Base-by-base conservation (phyloP, 1,140 invertebrate species). In the Araneus ventricosus region DNA sequence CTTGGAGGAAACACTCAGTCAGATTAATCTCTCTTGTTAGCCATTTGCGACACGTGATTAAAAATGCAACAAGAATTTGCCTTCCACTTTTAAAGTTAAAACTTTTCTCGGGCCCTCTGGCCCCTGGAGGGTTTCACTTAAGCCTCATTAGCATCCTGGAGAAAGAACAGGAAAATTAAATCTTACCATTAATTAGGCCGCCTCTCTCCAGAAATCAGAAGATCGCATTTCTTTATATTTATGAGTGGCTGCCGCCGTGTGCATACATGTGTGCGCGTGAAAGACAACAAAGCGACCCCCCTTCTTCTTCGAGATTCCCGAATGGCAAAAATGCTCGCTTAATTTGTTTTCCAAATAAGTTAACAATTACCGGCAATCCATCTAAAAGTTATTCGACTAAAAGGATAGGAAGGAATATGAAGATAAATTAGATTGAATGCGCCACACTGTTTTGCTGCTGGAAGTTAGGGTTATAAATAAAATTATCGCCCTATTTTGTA, bases 1-100 rank as follows among this genome's bases (percentile, higher is more conserved):
- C 82, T 34, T 41, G 41, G 61, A 86, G 90, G 59, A 17, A 27
- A 52, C 90, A 59, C 30, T 82, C 88, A 90, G 88, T 75, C 75
- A 86, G 90, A 92, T 92, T 92, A 92, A 92, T 92, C 90, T 92
- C 90, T 92, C 90, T 86, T 92, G 90, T 92, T 92, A 86, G 90
- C 90, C 80, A 92, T 92, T 92, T 92, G 90, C 79, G 90, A 92
- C 90, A 92, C 61, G 82, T 86, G 90, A 92, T 92, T 92, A 92
- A 92, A 92, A 92, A 92, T 92, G 90, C 90, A 92, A 92, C 90
- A 92, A 86, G 80, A 45, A 75, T 90, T 75, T 22, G 20, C 30
- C 63, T 91, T 41, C 61, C 59, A 63, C 90, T 92, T 92, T 86
- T 86, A 92, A 92, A 92, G 80, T 92, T 86, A 86, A 92, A 92